Base-by-base conservation (phyloP, 2,113 vertebrate species). In the Diglossa brunneiventris region DNA sequence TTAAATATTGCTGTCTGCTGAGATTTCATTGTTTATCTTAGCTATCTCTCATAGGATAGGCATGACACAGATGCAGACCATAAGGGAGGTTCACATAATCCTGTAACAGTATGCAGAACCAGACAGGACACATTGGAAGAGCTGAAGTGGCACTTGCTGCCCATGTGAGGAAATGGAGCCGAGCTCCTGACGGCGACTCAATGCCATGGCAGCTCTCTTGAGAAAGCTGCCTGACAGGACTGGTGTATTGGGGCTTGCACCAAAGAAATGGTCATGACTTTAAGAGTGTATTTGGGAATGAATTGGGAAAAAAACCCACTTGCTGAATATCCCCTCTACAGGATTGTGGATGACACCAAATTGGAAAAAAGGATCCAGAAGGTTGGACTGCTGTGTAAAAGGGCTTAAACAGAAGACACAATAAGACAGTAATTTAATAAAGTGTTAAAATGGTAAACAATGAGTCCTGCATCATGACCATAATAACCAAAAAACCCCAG, bases 301-400 rank as follows among this genome's bases (percentile, higher is more conserved):
- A 31, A 47, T 1, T 27, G 19, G 33, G 19, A 10, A 67, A 80
- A 74, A 83, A 84, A 24, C 9, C 9, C 2, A 41, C 11, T 62
- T 81, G 15, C 21, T 56, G 24, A 80, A 50, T 0, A 0, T 4
- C 12, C 6, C 3, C 9, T 41, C 16, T 52, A 15, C 2, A 11
- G 9, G 4, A 56, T 28, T 74, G 31, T 66, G 37, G 24, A 37
- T 62, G 21, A 53, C 2, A 1, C 6, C 16, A 37, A 23, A 66
- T 17, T 17, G 13, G 24, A 52, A 58, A 58, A 81, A 66, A 33
- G 14, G 5, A 4, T n/a, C 23, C 28, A 7, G 18, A 84, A 23
- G 13, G 5, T 11, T 73, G 53, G 30, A 24, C 8, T 66, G 27
- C 21, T 78, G 9, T 66, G 19, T 31, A 90, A 73, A 74, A 12